Evolutionary conservation across 1,140 invertebrate genomes (phyloP).

Genomic region (Oscheius sp.): DNA sequence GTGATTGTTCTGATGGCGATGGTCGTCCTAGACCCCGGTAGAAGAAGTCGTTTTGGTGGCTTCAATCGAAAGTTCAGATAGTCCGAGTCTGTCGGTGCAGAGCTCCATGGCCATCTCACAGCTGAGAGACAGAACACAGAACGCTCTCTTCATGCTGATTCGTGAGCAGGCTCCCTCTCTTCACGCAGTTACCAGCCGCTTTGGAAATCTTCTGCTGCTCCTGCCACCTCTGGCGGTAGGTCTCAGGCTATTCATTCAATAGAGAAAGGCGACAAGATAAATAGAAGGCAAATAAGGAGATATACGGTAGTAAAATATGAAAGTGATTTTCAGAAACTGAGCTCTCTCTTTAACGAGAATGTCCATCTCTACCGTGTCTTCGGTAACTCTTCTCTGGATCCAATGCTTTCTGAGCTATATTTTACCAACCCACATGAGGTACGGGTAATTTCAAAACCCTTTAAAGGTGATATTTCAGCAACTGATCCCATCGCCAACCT

Average conservation of each 20-base stretch:
- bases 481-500: conserved; percentile 1
- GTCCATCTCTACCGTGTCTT: conserved; percentile 43
- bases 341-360: conserved; percentile 38
- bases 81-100: conserved; percentile 7
- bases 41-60: neutral
- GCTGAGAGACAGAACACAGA: conserved; percentile 39
- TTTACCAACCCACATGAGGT: conserved; percentile 31
- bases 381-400: conserved; percentile 31
- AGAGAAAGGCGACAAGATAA: too few species aligned
- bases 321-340: conserved; percentile 29
- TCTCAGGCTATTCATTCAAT: too few species aligned
- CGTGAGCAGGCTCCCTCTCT: conserved; percentile 18
- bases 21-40: conserved; percentile 41
- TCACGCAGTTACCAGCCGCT: conserved; percentile 28
- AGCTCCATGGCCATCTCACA: conserved; percentile 13
- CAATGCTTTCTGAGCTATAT: conserved; percentile 37
- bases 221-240: conserved; percentile 39
- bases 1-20: conserved; percentile 36
- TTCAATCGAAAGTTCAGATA: conserved; percentile 25
- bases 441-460: neutral
- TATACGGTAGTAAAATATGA: neutral
- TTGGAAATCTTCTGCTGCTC: conserved; percentile 41
- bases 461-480: conserved; percentile 6
- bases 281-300: neutral
- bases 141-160: conserved; percentile 40